Percentiles rank a stretch among this genome's conserved stretches.
Conservation (phyloP, 2,797 vertebrate species). For the Picus viridis region DNA sequence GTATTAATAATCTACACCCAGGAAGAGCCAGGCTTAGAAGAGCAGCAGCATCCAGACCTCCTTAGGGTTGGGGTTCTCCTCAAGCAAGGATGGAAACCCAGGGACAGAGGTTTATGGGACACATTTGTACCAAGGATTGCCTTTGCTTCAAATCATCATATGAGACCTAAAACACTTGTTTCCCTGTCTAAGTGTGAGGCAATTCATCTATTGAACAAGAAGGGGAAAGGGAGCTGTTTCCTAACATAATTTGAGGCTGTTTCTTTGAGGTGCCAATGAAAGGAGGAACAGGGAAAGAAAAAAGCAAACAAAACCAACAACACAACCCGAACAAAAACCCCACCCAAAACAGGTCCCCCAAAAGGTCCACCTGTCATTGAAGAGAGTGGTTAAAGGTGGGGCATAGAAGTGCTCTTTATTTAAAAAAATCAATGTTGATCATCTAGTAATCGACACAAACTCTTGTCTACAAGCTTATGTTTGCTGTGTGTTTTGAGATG, state of each 20-base stretch:
- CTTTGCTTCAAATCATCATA: not conserved
- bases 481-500: not conserved
- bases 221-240: not conserved
- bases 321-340: too few species aligned
- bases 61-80: not conserved
- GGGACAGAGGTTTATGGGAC: not conserved
- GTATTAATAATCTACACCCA: not conserved
- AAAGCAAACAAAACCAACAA: too few species aligned
- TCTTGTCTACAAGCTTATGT: not conserved
- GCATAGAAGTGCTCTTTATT: not conserved
- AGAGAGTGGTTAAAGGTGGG: not conserved
- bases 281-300: not conserved
- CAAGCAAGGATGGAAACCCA: not conserved
- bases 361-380: not conserved
- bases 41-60: not conserved
- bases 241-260: not conserved
- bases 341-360: too few species aligned
- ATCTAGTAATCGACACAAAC: not conserved
- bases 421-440: not conserved
- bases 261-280: not conserved
- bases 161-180: not conserved
- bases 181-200: not conserved
- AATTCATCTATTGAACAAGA: not conserved
- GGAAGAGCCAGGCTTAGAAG: not conserved
- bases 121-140: not conserved